These are phyloP conservation scores for Oreocharis arfaki DNA, from an alignment of 2,113 vertebrate species.

Conservation along the genomic window DNA sequence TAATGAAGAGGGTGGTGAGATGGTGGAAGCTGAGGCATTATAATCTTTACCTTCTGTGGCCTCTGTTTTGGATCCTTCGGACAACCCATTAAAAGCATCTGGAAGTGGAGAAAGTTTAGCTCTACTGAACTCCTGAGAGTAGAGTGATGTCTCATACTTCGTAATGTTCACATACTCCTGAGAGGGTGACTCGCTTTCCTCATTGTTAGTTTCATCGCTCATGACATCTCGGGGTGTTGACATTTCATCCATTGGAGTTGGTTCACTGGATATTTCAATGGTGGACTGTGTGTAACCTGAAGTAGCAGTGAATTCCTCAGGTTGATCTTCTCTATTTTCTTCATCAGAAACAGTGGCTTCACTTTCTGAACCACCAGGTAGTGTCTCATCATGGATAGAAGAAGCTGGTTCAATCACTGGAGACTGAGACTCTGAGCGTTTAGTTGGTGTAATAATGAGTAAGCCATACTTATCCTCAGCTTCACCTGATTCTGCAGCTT, in stretches of 20 bases:
- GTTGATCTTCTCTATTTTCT: slow-evolving; percentile 85
- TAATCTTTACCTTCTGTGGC: slow-evolving; percentile 91
- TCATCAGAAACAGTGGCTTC: slow-evolving; percentile 88
- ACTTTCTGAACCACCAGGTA: slow-evolving; percentile 84
- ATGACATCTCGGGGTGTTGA: slow-evolving; percentile 88
- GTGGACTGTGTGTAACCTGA: slow-evolving; percentile 91
- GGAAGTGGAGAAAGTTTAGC: slow-evolving; percentile 75
- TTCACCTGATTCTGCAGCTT: slow-evolving; percentile 66
- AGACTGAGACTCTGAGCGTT: slow-evolving; percentile 77
- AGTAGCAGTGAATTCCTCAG: slow-evolving; percentile 86
- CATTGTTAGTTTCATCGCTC: slow-evolving; percentile 91
- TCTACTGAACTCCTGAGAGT: slow-evolving; percentile 74
- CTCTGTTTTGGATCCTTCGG: slow-evolving; percentile 84
- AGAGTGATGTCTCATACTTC: slow-evolving; percentile 73
- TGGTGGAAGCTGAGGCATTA: slow-evolving; percentile 86
- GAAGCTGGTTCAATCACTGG: slow-evolving; percentile 77
- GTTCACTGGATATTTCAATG: slow-evolving; percentile 91
- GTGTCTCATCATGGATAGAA: slow-evolving; percentile 85
- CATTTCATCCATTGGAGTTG: slow-evolving; percentile 95
- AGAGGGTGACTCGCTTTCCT: slow-evolving; percentile 85
- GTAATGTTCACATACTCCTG: slow-evolving; percentile 80
- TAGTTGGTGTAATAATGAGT: slow-evolving; percentile 69
- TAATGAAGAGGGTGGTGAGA: slow-evolving; percentile 88
- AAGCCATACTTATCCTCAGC: slow-evolving; percentile 67
- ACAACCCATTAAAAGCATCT: slow-evolving; percentile 73